phyloP scores from a whole-genome alignment of 2,797 vertebrate genomes.

The Acanthurus leucopareius region DNA sequence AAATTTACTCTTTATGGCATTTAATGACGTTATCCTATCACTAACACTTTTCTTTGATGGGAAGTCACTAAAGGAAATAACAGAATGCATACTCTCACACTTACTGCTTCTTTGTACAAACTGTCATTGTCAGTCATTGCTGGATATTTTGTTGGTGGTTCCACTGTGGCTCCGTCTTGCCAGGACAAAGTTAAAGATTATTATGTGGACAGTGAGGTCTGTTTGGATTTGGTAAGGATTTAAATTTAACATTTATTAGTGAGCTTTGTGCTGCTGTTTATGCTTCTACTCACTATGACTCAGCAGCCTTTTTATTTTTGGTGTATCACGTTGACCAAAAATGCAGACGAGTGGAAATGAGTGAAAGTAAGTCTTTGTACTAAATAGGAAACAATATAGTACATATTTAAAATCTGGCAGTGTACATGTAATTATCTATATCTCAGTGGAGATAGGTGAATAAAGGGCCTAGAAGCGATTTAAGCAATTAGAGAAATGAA shows the following conservation, averaged over 20 bases:
- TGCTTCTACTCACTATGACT: background rate
- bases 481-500: conserved; percentile 48
- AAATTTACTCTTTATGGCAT: no score
- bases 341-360: background rate
- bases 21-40: no score
- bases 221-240: conserved; percentile 6
- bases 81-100: background rate
- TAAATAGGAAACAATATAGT: conserved; percentile 32
- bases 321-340: background rate
- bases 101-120: background rate
- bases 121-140: background rate
- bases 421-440: conserved; percentile 48
- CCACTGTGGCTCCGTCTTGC: conserved; percentile 1
- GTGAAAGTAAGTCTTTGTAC: conserved; percentile 1
- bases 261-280: background rate
- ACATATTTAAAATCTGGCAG: conserved; percentile 35
- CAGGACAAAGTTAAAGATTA: conserved; percentile 22
- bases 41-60: no score
- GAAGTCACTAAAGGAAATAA: no score
- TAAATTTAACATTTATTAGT: conserved; percentile 1
- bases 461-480: conserved; percentile 54
- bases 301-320: conserved; percentile 15
- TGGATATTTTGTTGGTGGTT: background rate
- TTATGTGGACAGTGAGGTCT: background rate
- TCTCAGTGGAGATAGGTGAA: conserved; percentile 49